Evolutionary conservation across 2,113 vertebrate genomes (phyloP), one percentile per base, ranked within the genome.

Genomic region (Peucedramus taeniatus): DNA sequence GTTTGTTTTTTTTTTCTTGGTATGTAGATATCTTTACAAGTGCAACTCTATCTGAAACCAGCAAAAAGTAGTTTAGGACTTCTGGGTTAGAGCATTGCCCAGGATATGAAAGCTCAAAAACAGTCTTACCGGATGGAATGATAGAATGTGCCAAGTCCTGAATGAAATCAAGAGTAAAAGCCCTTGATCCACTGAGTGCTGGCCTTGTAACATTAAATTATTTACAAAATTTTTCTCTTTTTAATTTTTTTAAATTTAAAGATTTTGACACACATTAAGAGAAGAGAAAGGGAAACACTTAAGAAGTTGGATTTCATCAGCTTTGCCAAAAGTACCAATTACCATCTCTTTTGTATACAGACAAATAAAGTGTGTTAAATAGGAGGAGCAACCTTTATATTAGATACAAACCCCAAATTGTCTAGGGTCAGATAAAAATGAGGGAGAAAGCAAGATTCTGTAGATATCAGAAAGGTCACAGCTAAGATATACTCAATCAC

Each of bases 141-240:
- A 81, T 27, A 86, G 51, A 60, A 91, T 50, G 23, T 87, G 68
- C 61, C 79, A 89, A 72, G 50, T 78, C 75, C 57, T 88, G 80
- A 88, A 77, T 50, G 68, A 96, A 96, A 97, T 81, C 65, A 94
- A 97, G 91, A 97, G 94, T 82, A 96, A 94, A 97, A 97, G 94
- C 90, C 97, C 96, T 97, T 96, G 95, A 95, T 77, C 93, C 82
- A 91, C 90, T 92, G 94, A 94, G 82, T 84, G 93, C 86, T 78
- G 53, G 87, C 96, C 96, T 91, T 57, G 63, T 83, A 97, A 90
- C n/a, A 91, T 66, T 80, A 81, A 84, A 65, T 94, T 96, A 95
- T 95, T 91, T 97, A 96, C 87, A 96, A 92, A 83, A 74, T 35
- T 81, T 75, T 91, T 21, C 16, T 71, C 37, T 45, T 40, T 53